Evolutionary conservation across 53 echinoderm and acorn worm species (phyloP), one percentile per base, ranked within the genome.

Genomic region (Henricia sp.): DNA sequence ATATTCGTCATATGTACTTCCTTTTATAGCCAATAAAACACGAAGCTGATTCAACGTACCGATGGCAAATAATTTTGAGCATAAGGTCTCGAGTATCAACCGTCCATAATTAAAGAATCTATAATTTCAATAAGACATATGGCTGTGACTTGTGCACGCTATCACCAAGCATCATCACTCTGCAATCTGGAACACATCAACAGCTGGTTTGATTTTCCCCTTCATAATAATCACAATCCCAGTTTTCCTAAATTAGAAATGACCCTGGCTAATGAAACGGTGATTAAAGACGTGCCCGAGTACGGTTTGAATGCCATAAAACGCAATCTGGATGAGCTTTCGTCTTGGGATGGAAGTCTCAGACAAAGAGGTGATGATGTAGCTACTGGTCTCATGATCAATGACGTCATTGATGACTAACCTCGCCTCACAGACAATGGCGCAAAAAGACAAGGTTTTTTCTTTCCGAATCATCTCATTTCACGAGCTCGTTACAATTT

Each of bases 161-260:
- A 27, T 44, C 13, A 9, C 46, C n/a, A n/a, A n/a, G n/a, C 1
- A 46, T 70, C 44, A 70, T 43, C 70, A 46, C 70, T 37, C 46
- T 19, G 11, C 70, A 70, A 42, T 70, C 70, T 44, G 11, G 37
- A 43, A 43, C 48, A 43, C 6, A 43, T 28, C 4, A 2, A 70
- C 70, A 70, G 70, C 70, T 70, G 70, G 24, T 44, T 70, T 39
- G 11, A 11, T 13, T 70, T 70, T 12, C 5, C 70, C 66, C 19
- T 53, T 34, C 62, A 30, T 11, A 14, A n/a, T n/a, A n/a, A n/a
- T n/a, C n/a, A n/a, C 12, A 19, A 60, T 29, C 10, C 21, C 37
- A 27, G 24, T 23, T 70, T 19, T 37, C 27, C 70, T 19, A 70
- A 44, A 70, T 70, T 43, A 43, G 46, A 70, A 70, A 44, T 70